Conservation (phyloP, 2,888 invertebrate species). For the Andrena haemorrhoa region DNA sequence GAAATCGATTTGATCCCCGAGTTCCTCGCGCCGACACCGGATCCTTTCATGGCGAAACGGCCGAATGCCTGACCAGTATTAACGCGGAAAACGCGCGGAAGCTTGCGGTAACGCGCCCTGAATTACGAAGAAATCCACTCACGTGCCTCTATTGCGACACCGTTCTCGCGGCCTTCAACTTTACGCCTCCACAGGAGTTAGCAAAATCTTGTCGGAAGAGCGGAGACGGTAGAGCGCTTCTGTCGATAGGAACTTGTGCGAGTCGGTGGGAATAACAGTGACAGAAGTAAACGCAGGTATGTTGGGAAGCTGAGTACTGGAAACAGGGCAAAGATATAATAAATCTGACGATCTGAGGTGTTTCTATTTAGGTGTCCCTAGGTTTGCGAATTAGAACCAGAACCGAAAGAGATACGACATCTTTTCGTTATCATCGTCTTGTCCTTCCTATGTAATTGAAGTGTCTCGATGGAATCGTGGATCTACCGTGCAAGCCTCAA, state of each 20-base stretch:
- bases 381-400: no score
- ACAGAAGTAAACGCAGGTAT: no score
- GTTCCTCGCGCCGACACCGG: slow-evolving; percentile 50
- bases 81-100: slow-evolving; percentile 40
- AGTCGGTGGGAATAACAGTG: no score
- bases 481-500: not conserved
- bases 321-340: no score
- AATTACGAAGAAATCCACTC: slow-evolving; percentile 20
- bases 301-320: no score
- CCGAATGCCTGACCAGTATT: slow-evolving; percentile 52
- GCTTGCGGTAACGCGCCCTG: slow-evolving; percentile 10
- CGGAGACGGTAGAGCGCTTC: not conserved
- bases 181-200: slow-evolving; percentile 26
- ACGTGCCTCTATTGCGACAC: slow-evolving; percentile 23
- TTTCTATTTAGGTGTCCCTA: no score
- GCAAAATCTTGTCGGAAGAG: not conserved
- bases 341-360: no score
- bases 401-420: no score
- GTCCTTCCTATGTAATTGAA: not conserved
- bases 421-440: no score
- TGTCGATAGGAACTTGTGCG: no score
- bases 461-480: not conserved
- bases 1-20: slow-evolving; percentile 59
- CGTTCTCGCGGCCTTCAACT: slow-evolving; percentile 50
- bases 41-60: slow-evolving; percentile 59